Evolutionary conservation across 2,888 invertebrate genomes (phyloP).

Genomic region (Pachliopta kotzebuea): DNA sequence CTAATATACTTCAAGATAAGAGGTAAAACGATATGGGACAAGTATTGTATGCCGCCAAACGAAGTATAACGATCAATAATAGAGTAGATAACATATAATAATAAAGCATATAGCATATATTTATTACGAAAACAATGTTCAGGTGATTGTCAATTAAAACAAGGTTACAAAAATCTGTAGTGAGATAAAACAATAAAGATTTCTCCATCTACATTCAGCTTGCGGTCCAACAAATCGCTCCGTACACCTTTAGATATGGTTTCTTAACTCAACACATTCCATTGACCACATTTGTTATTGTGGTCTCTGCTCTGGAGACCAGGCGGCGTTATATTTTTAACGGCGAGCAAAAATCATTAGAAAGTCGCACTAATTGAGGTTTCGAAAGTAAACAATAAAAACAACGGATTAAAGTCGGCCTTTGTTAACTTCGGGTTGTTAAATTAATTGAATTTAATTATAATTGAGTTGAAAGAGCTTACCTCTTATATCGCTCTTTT

Average conservation of each 20-base stretch:
- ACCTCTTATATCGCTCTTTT: not conserved
- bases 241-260: slow-evolving; percentile 25
- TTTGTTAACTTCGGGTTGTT: slow-evolving; percentile 29
- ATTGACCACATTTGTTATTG: slow-evolving; percentile 8
- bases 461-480: not conserved
- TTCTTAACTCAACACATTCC: slow-evolving; percentile 18
- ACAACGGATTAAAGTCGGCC: slow-evolving; percentile 30
- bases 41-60: no score
- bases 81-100: no score
- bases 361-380: slow-evolving; percentile 36
- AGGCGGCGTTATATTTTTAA: slow-evolving; percentile 26
- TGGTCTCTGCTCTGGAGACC: slow-evolving; percentile 14
- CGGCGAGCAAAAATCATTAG: slow-evolving; percentile 32
- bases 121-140: not conserved
- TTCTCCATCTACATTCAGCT: not conserved
- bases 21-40: no score
- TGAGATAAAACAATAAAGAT: not conserved
- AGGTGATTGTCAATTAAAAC: not conserved
- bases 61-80: no score
- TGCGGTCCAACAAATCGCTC: slow-evolving; percentile 6
- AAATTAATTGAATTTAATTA: slow-evolving; percentile 27
- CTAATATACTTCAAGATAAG: no score
- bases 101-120: not conserved
- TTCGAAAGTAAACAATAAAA: slow-evolving; percentile 34
- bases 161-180: not conserved